A percentile compares a stretch with the other conserved stretches of the same genome.
phyloP scores from a whole-genome alignment of 2,888 invertebrate species.

The Andricus quercusramuli region DNA sequence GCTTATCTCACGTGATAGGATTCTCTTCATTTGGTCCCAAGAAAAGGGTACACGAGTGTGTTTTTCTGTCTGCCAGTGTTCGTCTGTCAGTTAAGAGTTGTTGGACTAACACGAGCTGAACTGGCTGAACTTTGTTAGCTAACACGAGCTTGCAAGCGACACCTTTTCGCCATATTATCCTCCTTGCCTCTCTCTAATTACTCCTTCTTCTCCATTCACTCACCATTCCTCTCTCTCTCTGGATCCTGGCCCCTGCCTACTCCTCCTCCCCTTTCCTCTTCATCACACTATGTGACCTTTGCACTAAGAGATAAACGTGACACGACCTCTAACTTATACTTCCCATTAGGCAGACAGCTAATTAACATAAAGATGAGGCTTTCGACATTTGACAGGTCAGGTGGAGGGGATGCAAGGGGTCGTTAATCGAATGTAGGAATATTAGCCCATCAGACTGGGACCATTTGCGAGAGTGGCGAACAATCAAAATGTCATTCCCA shows the following conservation, averaged over 20 bases:
- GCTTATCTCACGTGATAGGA: conserved; percentile 46
- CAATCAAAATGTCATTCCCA: conserved; percentile 45
- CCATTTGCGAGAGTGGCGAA: conserved; percentile 42
- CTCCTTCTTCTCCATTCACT: conserved; percentile 5
- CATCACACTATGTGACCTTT: conserved; percentile 45
- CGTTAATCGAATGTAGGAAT: conserved; percentile 64
- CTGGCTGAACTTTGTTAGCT: conserved; percentile 53
- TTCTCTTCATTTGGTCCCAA: conserved; percentile 50
- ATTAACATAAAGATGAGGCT: conserved; percentile 71
- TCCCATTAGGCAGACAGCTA: conserved; percentile 68
- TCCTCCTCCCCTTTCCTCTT: conserved; percentile 42
- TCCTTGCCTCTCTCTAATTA: conserved; percentile 19
- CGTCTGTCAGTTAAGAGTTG: conserved; percentile 54
- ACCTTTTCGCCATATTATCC: conserved; percentile 33
- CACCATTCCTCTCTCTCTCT: not conserved
- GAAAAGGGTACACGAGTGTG: conserved; percentile 52
- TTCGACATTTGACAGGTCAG: conserved; percentile 67
- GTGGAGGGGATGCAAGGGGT: conserved; percentile 43
- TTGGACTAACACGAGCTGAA: conserved; percentile 45
- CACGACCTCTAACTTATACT: conserved; percentile 71
- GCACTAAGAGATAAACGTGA: conserved; percentile 65
- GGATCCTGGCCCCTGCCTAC: not conserved
- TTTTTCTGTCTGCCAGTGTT: conserved; percentile 51
- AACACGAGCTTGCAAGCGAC: conserved; percentile 51
- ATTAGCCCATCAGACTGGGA: conserved; percentile 5